Conservation (phyloP, 2,797 vertebrate species). For the Columba guinea region DNA sequence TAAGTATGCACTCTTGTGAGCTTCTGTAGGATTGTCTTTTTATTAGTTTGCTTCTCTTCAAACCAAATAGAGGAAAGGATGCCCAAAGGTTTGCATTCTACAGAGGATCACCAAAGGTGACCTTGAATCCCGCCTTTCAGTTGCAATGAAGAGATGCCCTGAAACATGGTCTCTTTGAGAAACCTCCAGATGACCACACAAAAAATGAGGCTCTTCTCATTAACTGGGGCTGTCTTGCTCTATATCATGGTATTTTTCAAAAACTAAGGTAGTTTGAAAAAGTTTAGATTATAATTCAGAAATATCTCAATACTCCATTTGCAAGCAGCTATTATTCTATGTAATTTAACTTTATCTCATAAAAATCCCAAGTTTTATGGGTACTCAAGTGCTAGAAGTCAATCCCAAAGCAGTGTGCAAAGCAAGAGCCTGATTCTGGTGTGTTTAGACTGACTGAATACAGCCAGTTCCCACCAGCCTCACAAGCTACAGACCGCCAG, state of each 20-base stretch:
- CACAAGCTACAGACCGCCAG: background rate
- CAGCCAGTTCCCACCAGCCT: background rate
- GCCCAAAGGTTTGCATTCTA: background rate
- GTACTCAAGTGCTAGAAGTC: background rate
- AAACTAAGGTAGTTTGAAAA: background rate
- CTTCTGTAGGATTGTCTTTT: background rate
- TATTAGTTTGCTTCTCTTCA: background rate
- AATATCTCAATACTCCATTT: background rate
- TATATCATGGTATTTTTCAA: background rate
- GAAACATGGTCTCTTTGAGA: background rate
- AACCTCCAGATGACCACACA: background rate
- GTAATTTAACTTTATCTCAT: background rate
- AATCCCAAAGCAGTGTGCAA: background rate
- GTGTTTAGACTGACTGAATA: background rate
- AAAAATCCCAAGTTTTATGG: background rate
- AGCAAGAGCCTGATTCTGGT: background rate
- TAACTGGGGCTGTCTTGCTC: background rate
- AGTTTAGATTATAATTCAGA: background rate
- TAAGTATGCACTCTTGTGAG: rapidly evolving
- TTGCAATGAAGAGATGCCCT: background rate
- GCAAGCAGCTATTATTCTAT: background rate
- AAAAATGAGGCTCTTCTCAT: background rate
- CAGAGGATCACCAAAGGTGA: background rate
- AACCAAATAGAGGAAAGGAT: background rate
- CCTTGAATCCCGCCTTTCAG: background rate